A percentile compares a stretch with the other conserved stretches of the same genome.
Evolutionary conservation across 2,113 vertebrate species (phyloP).

Genomic region (Eira barbara): DNA sequence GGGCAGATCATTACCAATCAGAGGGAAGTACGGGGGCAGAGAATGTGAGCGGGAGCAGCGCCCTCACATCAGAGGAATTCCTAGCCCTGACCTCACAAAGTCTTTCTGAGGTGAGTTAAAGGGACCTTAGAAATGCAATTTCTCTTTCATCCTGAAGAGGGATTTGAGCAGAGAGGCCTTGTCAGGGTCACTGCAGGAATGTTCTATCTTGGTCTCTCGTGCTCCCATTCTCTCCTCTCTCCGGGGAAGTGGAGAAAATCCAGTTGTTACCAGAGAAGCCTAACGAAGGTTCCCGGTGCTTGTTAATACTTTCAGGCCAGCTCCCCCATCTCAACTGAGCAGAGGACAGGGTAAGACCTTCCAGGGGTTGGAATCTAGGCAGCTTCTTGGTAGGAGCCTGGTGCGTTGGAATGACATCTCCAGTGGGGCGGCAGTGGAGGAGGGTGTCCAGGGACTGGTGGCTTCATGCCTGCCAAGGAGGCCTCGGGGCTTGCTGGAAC

Average conservation of each 20-base stretch:
- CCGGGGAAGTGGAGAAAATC: not conserved
- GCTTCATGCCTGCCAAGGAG: not conserved
- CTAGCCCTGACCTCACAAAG: not conserved
- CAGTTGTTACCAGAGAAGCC: not conserved
- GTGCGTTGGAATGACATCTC: not conserved
- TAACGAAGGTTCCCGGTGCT: not conserved
- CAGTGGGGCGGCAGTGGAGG: not conserved
- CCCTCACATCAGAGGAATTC: not conserved
- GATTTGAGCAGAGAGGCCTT: not conserved
- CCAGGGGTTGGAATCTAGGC: not conserved
- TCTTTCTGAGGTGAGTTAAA: not conserved
- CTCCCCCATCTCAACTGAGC: not conserved
- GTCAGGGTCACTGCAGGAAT: not conserved
- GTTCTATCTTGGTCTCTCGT: not conserved
- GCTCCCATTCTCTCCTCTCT: not conserved
- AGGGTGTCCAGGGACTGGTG: not conserved
- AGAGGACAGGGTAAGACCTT: not conserved
- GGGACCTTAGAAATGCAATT: not conserved
- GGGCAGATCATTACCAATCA: not conserved
- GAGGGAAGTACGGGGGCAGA: not conserved
- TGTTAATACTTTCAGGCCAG: not conserved
- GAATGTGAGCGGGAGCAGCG: not conserved
- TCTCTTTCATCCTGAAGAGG: not conserved
- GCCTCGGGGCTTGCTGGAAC: not conserved
- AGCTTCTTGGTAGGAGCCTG: not conserved